Conservation (phyloP, 2,113 vertebrate genomes). For the Amphiprion percula region DNA sequence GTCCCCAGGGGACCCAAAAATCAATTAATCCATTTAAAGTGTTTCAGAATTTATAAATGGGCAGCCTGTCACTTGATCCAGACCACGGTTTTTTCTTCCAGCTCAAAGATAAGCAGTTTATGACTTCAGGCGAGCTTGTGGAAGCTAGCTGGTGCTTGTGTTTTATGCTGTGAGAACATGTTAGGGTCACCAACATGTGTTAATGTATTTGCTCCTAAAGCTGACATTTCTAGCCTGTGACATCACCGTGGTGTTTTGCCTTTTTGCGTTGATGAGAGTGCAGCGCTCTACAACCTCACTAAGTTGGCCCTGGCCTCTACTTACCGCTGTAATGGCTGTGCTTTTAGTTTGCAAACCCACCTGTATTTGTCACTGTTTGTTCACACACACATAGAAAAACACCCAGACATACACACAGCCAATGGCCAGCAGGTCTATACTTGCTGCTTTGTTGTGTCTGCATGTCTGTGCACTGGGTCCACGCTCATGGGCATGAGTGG, state of each 20-base stretch:
- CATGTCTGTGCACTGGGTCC: constrained; percentile 65
- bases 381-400: constrained; percentile 57
- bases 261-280: constrained; percentile 36
- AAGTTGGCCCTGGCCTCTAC: constrained; percentile 67
- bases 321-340: constrained; percentile 73
- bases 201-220: constrained; percentile 20
- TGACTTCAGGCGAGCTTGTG: not conserved
- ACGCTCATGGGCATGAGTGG: constrained; percentile 73
- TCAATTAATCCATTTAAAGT: not conserved
- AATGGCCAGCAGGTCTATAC: constrained; percentile 68
- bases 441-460: constrained; percentile 81
- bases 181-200: constrained; percentile 16
- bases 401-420: constrained; percentile 38
- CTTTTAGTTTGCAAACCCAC: constrained; percentile 50
- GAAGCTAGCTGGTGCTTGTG: not conserved
- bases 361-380: constrained; percentile 71
- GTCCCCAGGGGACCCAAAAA: not conserved
- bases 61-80: not conserved
- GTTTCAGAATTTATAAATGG: not conserved
- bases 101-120: not conserved
- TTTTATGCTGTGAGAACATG: constrained; percentile 13
- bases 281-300: constrained; percentile 22
- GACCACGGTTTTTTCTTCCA: not conserved
- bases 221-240: constrained; percentile 55
- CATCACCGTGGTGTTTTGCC: constrained; percentile 52